Percentiles rank a stretch among this genome's conserved stretches.
Conservation (phyloP, 2,797 vertebrate genomes). For the Vespertilio murinus region DNA sequence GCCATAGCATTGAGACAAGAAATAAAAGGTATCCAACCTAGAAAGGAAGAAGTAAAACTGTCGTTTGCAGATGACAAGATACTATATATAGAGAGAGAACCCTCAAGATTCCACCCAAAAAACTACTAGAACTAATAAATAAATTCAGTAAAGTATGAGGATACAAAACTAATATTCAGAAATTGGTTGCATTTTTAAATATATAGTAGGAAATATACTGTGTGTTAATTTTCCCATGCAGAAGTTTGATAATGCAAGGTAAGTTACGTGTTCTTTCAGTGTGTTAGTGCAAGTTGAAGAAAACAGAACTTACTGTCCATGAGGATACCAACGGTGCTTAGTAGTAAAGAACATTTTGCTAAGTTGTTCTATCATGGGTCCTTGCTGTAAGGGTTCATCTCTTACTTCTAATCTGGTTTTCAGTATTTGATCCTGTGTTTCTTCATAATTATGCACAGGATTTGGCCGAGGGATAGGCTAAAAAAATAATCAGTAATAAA, state of each 20-base stretch:
- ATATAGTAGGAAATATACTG: background rate
- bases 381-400: constrained; percentile 78
- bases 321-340: constrained; percentile 96
- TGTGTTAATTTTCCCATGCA: background rate
- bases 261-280: background rate
- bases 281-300: background rate
- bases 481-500: constrained; percentile 70
- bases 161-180: background rate
- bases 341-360: constrained; percentile 98
- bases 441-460: constrained; percentile 85
- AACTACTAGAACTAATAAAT: background rate
- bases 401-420: constrained; percentile 89
- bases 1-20: background rate
- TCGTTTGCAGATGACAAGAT: background rate
- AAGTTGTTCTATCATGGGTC: constrained; percentile 92
- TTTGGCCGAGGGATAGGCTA: constrained; percentile 91
- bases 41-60: background rate
- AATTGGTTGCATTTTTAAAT: background rate
- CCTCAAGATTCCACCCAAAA: background rate
- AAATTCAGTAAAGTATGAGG: background rate
- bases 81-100: background rate
- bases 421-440: constrained; percentile 93
- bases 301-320: constrained; percentile 91
- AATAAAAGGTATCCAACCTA: background rate
- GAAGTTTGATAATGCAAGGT: background rate